These are phyloP conservation scores for Apis dorsata DNA, from an alignment of 1,140 invertebrate genomes.

Conservation along the genomic window DNA sequence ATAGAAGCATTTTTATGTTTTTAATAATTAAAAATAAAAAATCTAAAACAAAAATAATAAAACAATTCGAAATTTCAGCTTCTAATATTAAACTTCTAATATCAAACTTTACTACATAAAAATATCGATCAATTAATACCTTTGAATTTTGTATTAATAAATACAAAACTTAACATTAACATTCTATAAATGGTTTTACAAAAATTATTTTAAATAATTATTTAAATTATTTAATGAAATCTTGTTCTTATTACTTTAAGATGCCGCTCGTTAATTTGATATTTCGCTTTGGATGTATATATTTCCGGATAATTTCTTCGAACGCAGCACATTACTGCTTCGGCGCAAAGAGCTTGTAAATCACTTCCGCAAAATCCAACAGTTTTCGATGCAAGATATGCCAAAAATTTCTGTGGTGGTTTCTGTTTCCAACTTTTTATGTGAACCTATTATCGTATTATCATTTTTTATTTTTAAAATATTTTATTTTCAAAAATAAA, in stretches of 20 bases:
- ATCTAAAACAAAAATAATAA: too few species aligned
- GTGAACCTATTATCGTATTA: conserved; percentile 68
- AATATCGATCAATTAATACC: neutral
- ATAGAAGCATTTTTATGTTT: too few species aligned
- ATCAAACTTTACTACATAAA: neutral
- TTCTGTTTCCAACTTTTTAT: conserved; percentile 77
- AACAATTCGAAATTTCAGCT: neutral
- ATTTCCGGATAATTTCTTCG: conserved; percentile 77
- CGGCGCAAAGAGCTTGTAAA: conserved; percentile 77
- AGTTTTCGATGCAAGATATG: conserved; percentile 77
- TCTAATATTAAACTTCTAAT: neutral
- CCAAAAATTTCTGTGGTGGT: conserved; percentile 74
- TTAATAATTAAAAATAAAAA: too few species aligned
- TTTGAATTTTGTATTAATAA: too few species aligned
- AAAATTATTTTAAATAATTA: neutral
- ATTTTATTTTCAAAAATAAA: too few species aligned
- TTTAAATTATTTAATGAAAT: neutral
- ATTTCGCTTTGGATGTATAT: conserved; percentile 73
- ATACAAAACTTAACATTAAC: neutral
- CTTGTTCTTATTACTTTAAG: conserved; percentile 67
- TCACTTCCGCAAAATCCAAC: conserved; percentile 80
- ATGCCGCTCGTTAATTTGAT: conserved; percentile 72
- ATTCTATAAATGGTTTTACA: neutral
- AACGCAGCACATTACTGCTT: conserved; percentile 77
- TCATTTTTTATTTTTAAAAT: neutral